A percentile compares a stretch with the other conserved stretches of the same genome.
Evolutionary conservation across 2,888 invertebrate genomes (phyloP).

Genomic region (Ramazzottius varieornatus): DNA sequence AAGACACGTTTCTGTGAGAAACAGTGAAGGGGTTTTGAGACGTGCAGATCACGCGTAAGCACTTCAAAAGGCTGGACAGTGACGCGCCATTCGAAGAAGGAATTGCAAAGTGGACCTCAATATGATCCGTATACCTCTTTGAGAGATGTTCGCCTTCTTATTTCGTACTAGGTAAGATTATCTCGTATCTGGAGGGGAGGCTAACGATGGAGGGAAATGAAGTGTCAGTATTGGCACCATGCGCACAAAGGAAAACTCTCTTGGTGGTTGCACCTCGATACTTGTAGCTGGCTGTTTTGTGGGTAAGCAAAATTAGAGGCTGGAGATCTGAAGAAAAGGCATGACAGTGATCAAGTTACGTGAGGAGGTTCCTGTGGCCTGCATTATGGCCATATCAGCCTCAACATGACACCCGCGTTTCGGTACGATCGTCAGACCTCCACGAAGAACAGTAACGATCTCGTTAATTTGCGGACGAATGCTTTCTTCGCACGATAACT

Average conservation of each 20-base stretch:
- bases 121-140: neutral
- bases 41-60: neutral
- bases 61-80: neutral
- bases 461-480: too few species aligned
- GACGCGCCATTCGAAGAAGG: neutral
- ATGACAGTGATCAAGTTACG: neutral
- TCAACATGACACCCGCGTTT: too few species aligned
- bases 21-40: neutral
- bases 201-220: neutral
- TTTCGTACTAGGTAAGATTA: too few species aligned
- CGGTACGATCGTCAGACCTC: too few species aligned
- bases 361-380: neutral
- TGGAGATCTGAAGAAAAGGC: neutral
- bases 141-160: neutral
- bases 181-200: too few species aligned
- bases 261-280: neutral
- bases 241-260: neutral
- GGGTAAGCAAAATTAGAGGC: too few species aligned
- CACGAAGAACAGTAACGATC: too few species aligned
- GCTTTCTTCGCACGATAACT: too few species aligned
- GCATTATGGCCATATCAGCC: too few species aligned
- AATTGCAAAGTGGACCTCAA: neutral
- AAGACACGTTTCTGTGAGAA: too few species aligned
- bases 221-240: neutral
- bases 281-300: neutral